Conservation (phyloP, 2,797 vertebrate genomes). For the Hypotaenidia okinawae region DNA sequence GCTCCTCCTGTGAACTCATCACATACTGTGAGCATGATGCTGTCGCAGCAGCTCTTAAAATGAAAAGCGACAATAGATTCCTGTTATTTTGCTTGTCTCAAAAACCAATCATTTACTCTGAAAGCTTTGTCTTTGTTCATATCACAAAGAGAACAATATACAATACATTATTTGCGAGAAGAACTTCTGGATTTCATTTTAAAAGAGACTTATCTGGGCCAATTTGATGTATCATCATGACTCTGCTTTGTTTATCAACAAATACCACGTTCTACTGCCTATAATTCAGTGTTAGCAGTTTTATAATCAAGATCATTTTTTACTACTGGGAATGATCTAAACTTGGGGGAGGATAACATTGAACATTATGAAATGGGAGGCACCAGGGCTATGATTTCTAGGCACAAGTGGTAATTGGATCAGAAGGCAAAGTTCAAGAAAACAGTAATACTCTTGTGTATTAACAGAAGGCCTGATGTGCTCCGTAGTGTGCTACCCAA, state of each 20-base stretch:
- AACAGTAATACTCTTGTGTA: conserved; percentile 55
- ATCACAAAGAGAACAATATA: neutral
- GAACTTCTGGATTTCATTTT: neutral
- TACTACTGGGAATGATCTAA: neutral
- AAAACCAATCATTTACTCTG: neutral
- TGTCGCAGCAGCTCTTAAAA: neutral
- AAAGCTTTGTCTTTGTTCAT: neutral
- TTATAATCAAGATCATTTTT: neutral
- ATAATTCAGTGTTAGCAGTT: neutral
- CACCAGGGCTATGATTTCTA: conserved; percentile 52
- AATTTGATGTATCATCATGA: neutral
- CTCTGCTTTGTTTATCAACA: neutral
- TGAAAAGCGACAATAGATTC: neutral
- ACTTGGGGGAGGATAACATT: neutral
- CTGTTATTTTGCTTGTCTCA: neutral
- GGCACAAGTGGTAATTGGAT: conserved; percentile 33
- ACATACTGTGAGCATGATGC: neutral
- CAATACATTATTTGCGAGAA: neutral
- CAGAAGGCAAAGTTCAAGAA: conserved; percentile 66
- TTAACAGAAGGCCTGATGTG: conserved; percentile 54
- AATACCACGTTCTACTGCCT: neutral
- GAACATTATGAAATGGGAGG: neutral
- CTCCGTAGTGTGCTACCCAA: conserved; percentile 34
- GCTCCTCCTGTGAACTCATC: neutral
- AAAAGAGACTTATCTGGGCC: neutral